These are phyloP conservation scores for Glaucomys volans DNA, from an alignment of 2,113 vertebrate genomes.

Conservation along the genomic window DNA sequence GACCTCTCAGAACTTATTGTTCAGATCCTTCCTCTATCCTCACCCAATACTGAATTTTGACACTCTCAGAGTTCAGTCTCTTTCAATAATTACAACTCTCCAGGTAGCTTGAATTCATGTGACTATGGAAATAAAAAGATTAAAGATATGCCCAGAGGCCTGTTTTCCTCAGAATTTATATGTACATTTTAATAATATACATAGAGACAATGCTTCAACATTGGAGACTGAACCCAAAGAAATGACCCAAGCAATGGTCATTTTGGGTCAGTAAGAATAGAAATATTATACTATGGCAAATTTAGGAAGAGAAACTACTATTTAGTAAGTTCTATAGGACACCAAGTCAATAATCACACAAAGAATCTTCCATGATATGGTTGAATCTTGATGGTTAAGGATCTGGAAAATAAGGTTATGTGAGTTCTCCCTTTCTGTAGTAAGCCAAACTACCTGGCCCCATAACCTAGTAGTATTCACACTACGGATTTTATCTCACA, in stretches of 20 bases:
- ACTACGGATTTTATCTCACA: background rate
- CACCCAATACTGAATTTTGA: background rate
- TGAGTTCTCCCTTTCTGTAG: background rate
- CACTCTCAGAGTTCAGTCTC: background rate
- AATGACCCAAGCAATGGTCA: background rate
- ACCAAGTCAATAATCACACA: background rate
- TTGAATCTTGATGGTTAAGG: background rate
- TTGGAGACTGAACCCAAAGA: conserved; percentile 10
- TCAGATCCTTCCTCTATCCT: background rate
- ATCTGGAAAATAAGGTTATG: background rate
- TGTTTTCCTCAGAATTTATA: background rate
- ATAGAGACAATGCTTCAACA: background rate
- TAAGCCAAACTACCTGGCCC: background rate
- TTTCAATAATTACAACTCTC: background rate
- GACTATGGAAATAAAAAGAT: background rate
- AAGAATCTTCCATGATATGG: background rate
- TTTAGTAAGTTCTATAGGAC: background rate
- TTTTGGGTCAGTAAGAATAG: background rate
- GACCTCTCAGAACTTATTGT: background rate
- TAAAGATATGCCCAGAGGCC: background rate
- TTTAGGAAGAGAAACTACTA: background rate
- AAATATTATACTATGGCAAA: background rate
- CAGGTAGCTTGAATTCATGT: background rate
- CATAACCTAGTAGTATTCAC: background rate
- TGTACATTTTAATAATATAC: background rate